These are phyloP conservation scores for Corvus cornix DNA, from an alignment of 2,113 vertebrate genomes.

Conservation along the genomic window DNA sequence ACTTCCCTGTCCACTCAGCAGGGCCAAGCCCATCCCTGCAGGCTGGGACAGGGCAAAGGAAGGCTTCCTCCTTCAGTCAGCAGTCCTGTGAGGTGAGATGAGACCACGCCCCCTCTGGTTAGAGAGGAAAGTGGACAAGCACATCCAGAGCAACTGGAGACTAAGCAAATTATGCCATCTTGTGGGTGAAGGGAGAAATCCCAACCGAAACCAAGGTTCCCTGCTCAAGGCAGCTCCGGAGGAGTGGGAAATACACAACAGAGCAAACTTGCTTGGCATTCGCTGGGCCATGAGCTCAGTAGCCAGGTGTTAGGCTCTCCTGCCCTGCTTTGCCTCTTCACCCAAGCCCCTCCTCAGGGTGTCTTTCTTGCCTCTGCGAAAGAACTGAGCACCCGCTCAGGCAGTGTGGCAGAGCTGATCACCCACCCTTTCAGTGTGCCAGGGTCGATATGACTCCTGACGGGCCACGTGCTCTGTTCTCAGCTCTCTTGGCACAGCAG, in stretches of 20 bases:
- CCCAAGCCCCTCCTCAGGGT: neutral
- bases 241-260: neutral
- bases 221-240: fast-evolving
- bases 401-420: neutral
- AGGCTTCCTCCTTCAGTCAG: neutral
- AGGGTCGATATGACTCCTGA: fast-evolving
- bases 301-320: neutral
- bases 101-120: neutral
- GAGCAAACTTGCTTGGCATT: neutral
- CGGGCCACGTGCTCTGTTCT: fast-evolving
- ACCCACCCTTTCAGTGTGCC: no score
- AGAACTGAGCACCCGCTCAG: neutral
- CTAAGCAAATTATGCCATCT: constrained; percentile 1
- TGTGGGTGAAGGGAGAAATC: constrained; percentile 6
- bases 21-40: neutral
- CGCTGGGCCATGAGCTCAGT: neutral
- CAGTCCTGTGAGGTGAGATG: neutral
- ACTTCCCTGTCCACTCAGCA: neutral
- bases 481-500: neutral
- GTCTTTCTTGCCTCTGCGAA: neutral
- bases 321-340: neutral
- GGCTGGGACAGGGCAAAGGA: neutral
- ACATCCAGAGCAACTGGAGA: neutral
- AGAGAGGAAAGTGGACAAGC: neutral
- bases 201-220: fast-evolving